Evolutionary conservation across 2,113 vertebrate species (phyloP), one percentile per base, ranked within the genome.

Genomic region (Tor tambroides): DNA sequence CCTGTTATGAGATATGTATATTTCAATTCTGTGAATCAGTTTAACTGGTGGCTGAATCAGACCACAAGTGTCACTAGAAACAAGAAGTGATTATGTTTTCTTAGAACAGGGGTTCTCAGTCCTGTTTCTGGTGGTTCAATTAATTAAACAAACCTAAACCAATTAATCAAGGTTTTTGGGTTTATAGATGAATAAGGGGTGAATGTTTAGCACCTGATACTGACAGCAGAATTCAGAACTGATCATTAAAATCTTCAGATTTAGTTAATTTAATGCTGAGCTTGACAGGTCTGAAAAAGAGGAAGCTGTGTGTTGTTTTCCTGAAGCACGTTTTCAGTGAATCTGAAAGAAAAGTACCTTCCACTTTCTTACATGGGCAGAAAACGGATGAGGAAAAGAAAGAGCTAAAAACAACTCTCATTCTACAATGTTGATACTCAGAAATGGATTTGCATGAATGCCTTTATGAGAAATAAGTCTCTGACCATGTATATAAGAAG

Each of bases 361-460:
- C 3, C 23, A 81, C 61, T 10, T 46, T 71, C 15, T 30, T 0
- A 71, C 43, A 71, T n/a, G 11, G 65, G 59, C 38, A 28, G 35
- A 65, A 63, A 43, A 21, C 3, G 30, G 56, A 63, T 4, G 35
- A 67, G 5, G 5, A 14, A 69, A 32, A 51, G 23, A 3, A 69
- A 35, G 21, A 35, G 10, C 43, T 51, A 65, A 80, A 59, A 61
- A 26, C 15, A 11, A 7, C 11, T 41, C 2, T n/a, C n/a, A n/a
- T n/a, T n/a, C n/a, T 8, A 3, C 17, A 43, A 28, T 67, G 17
- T 28, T 67, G 2, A 21, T 82, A 49, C 81, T 83, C 43, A 71
- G 65, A 83, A 69, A 35, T 83, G 28, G 19, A 71, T 49, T 83
- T 71, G 23, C 43, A 35, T 35, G 43, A 83, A 83, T 17, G 21